These are phyloP conservation scores for Charina bottae DNA, from an alignment of 2,113 vertebrate genomes.

Conservation along the genomic window DNA sequence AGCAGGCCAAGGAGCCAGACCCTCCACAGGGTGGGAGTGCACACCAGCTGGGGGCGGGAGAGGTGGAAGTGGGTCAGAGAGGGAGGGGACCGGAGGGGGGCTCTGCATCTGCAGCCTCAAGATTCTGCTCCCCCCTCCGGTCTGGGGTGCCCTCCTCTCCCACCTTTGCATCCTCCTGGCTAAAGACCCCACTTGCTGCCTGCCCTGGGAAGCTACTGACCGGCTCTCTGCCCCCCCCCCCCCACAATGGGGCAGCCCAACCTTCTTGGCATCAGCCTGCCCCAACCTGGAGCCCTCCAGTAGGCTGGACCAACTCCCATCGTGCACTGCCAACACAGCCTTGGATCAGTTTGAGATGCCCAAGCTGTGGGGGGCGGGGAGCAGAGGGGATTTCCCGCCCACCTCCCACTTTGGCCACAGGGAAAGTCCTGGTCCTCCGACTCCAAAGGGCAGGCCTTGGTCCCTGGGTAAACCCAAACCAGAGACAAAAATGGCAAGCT, in stretches of 20 bases:
- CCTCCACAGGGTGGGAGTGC: constrained; percentile 74
- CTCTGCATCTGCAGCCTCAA: neutral
- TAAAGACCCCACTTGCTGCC: neutral
- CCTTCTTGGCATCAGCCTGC: neutral
- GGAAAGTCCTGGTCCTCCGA: too few species aligned
- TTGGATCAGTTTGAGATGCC: too few species aligned
- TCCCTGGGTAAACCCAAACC: too few species aligned
- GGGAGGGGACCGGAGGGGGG: accelerated
- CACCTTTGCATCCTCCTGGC: too few species aligned
- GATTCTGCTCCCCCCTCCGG: too few species aligned
- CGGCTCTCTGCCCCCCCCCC: neutral
- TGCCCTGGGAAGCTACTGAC: neutral
- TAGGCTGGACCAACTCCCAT: neutral
- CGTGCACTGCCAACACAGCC: too few species aligned
- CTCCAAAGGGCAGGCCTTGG: too few species aligned
- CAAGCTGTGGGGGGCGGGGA: too few species aligned
- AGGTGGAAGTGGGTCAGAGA: constrained; percentile 7
- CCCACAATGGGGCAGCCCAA: neutral
- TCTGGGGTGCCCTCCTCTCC: neutral
- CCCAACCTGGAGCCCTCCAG: neutral
- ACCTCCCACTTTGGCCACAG: too few species aligned
- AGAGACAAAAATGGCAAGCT: too few species aligned
- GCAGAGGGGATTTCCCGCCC: too few species aligned
- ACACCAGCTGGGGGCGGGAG: constrained; percentile 67
- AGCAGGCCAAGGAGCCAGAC: constrained; percentile 74